phyloP scores from a whole-genome alignment of 2,888 invertebrate genomes.

The Penaeus monodon region DNA sequence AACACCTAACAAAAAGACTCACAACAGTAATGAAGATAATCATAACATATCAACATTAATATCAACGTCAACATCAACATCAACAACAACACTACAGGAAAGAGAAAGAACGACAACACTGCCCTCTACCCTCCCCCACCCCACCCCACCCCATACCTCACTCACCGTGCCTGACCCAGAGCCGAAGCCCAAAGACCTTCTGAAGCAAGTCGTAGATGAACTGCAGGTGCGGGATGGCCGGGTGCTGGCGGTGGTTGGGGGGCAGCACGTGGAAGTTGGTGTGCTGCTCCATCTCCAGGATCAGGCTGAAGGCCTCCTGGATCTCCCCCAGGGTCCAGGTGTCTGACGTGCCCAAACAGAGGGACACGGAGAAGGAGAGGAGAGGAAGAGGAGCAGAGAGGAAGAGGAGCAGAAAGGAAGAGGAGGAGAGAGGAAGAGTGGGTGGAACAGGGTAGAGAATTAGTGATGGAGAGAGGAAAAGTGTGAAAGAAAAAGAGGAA shows the following conservation, averaged over 20 bases:
- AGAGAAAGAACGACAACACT: not conserved
- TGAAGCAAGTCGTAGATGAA: slow-evolving; percentile 58
- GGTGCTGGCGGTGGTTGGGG: slow-evolving; percentile 58
- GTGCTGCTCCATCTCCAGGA: slow-evolving; percentile 56
- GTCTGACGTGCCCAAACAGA: slow-evolving; percentile 13
- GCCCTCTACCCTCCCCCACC: not conserved
- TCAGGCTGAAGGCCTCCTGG: slow-evolving; percentile 55
- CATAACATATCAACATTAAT: too few relatives aligned
- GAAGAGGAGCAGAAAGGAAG: not conserved
- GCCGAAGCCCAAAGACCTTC: slow-evolving; percentile 44
- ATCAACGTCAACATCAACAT: too few relatives aligned
- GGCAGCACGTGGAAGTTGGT: slow-evolving; percentile 62
- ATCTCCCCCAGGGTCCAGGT: slow-evolving; percentile 47
- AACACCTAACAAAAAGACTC: too few relatives aligned
- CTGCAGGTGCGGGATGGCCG: slow-evolving; percentile 55
- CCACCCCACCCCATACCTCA: too few relatives aligned
- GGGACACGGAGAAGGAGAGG: too few relatives aligned
- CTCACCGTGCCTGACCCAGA: slow-evolving; percentile 32
- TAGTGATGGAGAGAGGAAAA: too few relatives aligned
- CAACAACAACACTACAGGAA: not conserved
- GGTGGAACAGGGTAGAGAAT: too few relatives aligned
- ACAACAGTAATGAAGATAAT: too few relatives aligned
- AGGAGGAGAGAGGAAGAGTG: not conserved
- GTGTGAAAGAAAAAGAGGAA: too few relatives aligned
- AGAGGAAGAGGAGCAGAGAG: not conserved